These are phyloP conservation scores for Sinhomidia bicolor DNA, from an alignment of 2,888 invertebrate genomes.

Conservation along the genomic window DNA sequence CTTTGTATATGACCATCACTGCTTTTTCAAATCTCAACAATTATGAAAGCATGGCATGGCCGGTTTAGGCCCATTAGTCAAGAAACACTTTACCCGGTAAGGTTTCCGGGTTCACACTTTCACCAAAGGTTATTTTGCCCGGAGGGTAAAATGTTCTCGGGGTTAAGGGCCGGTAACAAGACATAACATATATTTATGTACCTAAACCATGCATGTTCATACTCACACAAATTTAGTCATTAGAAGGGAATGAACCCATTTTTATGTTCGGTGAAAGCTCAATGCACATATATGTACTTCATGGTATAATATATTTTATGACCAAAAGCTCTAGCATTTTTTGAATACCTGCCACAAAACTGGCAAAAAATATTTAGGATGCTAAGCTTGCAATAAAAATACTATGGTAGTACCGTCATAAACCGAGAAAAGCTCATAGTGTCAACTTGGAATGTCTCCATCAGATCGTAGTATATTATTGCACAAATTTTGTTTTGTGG, in stretches of 20 bases:
- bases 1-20: not conserved
- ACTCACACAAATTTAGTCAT: not conserved
- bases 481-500: too few species aligned
- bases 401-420: constrained; percentile 36
- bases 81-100: too few species aligned
- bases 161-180: too few species aligned
- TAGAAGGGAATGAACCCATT: not conserved
- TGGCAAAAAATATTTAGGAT: constrained; percentile 62
- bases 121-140: too few species aligned
- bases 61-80: too few species aligned
- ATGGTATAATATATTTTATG: constrained; percentile 31
- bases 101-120: too few species aligned
- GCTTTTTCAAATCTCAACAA: not conserved
- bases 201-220: not conserved
- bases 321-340: constrained; percentile 42
- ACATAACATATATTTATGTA: constrained; percentile 7
- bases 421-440: constrained; percentile 52
- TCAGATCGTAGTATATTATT: constrained; percentile 53
- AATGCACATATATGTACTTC: not conserved
- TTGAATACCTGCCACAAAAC: constrained; percentile 65
- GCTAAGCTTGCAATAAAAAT: constrained; percentile 49
- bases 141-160: too few species aligned
- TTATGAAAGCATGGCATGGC: too few species aligned
- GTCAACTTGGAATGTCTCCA: constrained; percentile 53
- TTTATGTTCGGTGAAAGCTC: not conserved